A percentile compares a stretch with the other conserved stretches of the same genome.
phyloP scores from a whole-genome alignment of 1,140 invertebrate genomes.

The Eupristina koningsbergeri region DNA sequence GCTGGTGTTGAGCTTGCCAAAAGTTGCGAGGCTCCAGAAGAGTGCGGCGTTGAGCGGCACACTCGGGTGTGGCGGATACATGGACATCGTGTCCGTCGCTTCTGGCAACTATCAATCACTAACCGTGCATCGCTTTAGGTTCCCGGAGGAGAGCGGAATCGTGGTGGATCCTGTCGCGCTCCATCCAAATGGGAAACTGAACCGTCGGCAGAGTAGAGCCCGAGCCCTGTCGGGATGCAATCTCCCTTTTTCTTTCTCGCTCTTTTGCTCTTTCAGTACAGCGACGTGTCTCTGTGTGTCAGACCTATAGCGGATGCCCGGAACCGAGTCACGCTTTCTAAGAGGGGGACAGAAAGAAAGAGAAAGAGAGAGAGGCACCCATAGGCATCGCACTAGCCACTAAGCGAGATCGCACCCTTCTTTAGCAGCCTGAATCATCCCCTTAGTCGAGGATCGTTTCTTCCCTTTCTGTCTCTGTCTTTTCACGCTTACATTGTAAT shows the following conservation, averaged over 20 bases:
- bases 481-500: neutral
- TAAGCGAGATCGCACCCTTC: slow-evolving; percentile 29
- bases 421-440: slow-evolving; percentile 40
- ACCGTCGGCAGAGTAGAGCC: neutral
- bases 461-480: neutral
- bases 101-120: too few relatives aligned
- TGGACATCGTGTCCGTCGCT: slow-evolving; percentile 17
- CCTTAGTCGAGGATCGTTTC: neutral
- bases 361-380: slow-evolving; percentile 26
- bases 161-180: slow-evolving; percentile 30
- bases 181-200: slow-evolving; percentile 47
- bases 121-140: neutral
- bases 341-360: slow-evolving; percentile 20
- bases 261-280: slow-evolving; percentile 1
- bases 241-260: slow-evolving; percentile 36
- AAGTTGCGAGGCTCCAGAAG: slow-evolving; percentile 50
- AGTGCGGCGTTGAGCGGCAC: slow-evolving; percentile 43
- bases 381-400: neutral
- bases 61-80: slow-evolving; percentile 38
- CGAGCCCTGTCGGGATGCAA: neutral
- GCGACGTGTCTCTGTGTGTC: neutral
- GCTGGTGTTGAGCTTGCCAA: slow-evolving; percentile 22
- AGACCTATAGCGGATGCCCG: neutral
- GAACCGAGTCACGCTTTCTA: slow-evolving; percentile 5
- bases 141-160: neutral